phyloP scores from a whole-genome alignment of 1,140 invertebrate species.

The Pseudoatta argentina region DNA sequence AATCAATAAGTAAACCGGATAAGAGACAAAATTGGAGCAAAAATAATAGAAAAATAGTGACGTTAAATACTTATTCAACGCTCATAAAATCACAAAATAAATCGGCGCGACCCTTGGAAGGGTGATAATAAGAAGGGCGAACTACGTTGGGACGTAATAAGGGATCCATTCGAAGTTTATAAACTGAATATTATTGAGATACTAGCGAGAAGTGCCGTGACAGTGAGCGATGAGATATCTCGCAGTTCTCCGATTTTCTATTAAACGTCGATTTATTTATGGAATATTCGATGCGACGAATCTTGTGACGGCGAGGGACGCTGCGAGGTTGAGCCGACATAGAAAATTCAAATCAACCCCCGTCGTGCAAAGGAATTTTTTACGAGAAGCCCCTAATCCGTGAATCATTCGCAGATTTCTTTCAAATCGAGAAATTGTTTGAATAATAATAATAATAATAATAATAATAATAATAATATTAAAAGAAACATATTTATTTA shows the following conservation, averaged over 20 bases:
- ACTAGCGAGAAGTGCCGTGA: constrained; percentile 73
- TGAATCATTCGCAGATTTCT: constrained; percentile 16
- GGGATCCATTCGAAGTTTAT: constrained; percentile 81
- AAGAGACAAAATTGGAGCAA: neutral
- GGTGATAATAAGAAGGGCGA: constrained; percentile 34
- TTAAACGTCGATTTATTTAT: constrained; percentile 86
- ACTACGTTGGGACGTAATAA: constrained; percentile 72
- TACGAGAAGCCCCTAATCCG: constrained; percentile 55
- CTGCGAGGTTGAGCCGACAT: constrained; percentile 56
- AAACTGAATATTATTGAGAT: constrained; percentile 86
- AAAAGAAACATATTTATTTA: neutral
- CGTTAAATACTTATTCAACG: constrained; percentile 24
- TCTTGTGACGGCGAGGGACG: constrained; percentile 35
- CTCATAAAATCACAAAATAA: constrained; percentile 26
- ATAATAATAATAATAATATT: constrained; percentile 25
- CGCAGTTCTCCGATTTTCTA: constrained; percentile 81
- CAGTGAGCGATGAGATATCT: constrained; percentile 83
- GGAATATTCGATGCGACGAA: constrained; percentile 83
- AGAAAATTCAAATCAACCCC: constrained; percentile 79
- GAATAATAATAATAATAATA: constrained; percentile 16
- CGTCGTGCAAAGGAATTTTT: constrained; percentile 50
- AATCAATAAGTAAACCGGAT: neutral
- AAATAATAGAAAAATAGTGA: neutral
- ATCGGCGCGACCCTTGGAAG: constrained; percentile 9
- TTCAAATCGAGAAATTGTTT: neutral